Evolutionary conservation across 2,797 vertebrate species (phyloP).

Genomic region (Oreochromis mossambicus): DNA sequence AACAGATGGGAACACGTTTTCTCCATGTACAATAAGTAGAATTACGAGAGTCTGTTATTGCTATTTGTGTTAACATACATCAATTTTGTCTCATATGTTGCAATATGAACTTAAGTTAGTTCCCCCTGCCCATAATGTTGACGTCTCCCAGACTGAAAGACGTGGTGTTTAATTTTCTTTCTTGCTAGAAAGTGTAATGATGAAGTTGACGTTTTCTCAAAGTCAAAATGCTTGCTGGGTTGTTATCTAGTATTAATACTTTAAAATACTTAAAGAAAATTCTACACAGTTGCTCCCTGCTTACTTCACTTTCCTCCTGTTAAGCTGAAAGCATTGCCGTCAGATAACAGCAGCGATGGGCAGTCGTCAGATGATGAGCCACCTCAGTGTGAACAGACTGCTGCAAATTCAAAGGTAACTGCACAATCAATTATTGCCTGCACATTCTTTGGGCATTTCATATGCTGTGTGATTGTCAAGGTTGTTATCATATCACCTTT

Average conservation of each 20-base stretch:
- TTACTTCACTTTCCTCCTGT: neutral
- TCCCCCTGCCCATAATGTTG: neutral
- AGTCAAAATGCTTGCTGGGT: neutral
- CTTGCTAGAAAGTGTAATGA: neutral
- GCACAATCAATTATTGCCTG: neutral
- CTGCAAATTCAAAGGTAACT: neutral
- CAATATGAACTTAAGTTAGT: accelerated
- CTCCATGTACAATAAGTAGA: accelerated
- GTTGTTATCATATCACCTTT: neutral
- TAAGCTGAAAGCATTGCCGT: conserved; percentile 39
- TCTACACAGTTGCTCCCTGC: accelerated
- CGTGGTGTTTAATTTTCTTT: neutral
- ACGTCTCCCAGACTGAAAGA: accelerated
- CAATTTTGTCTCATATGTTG: accelerated
- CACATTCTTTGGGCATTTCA: accelerated
- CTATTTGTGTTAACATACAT: neutral
- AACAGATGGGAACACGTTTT: accelerated
- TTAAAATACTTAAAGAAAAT: neutral
- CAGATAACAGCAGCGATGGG: neutral
- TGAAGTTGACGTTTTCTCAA: accelerated
- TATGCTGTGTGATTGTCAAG: accelerated
- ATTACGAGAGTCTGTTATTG: neutral
- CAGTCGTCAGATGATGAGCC: neutral
- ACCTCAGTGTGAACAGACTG: neutral
- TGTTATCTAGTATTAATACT: neutral